A percentile compares a stretch with the other conserved stretches of the same genome.
Conservation (phyloP, 2,888 invertebrate species). For the Caenorhabditis sulstoni region DNA sequence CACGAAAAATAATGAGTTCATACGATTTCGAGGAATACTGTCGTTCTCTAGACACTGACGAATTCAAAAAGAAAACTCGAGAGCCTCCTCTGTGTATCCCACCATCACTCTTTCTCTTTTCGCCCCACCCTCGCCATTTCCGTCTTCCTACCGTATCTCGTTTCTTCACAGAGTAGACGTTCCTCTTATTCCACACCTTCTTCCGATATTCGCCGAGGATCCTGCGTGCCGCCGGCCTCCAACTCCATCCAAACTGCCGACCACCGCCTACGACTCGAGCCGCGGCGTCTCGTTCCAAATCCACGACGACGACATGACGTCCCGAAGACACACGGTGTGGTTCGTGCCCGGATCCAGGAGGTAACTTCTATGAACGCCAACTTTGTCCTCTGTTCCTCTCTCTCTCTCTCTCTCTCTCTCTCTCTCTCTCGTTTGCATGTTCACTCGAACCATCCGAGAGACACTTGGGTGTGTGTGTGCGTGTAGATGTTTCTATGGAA, state of each 20-base stretch:
- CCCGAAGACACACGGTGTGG: conserved; percentile 72
- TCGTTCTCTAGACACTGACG: neutral
- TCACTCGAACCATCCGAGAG: no score
- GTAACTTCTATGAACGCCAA: conserved; percentile 31
- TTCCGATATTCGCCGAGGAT: conserved; percentile 23
- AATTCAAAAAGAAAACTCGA: neutral
- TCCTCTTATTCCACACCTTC: neutral
- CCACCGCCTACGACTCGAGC: conserved; percentile 54
- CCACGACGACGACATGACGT: conserved; percentile 66
- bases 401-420: conserved; percentile 30
- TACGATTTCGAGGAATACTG: conserved; percentile 9
- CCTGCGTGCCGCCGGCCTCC: conserved; percentile 34
- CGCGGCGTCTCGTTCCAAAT: conserved; percentile 57
- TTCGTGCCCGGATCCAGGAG: conserved; percentile 72
- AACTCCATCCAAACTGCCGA: conserved; percentile 44
- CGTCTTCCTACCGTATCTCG: neutral
- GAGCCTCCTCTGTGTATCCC: neutral
- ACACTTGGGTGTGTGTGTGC: no score
- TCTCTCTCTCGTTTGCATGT: no score
- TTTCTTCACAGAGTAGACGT: neutral
- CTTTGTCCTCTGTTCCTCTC: neutral
- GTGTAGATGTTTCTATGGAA: no score
- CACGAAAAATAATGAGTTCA: conserved; percentile 21
- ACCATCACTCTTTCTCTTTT: neutral
- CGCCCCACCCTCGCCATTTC: neutral